Percentiles rank a stretch among this genome's conserved stretches.
phyloP scores from a whole-genome alignment of 2,113 vertebrate species.

The Sterna hirundo region DNA sequence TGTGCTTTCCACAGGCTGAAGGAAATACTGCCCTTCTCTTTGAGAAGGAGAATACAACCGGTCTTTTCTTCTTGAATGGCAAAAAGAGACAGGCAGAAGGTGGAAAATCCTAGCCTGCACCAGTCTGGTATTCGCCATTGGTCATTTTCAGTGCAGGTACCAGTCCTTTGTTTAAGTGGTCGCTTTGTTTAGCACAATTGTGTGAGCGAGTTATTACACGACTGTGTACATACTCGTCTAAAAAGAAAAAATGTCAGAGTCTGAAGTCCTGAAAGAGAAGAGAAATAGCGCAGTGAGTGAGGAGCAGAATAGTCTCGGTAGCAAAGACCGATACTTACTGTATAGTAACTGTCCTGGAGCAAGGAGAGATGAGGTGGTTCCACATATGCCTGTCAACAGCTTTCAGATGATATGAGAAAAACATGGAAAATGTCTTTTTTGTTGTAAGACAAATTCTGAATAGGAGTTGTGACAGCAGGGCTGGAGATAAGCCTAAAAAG shows the following conservation, averaged over 20 bases:
- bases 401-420: background rate
- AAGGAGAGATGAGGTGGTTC: background rate
- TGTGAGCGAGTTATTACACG: background rate
- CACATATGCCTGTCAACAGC: background rate
- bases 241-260: background rate
- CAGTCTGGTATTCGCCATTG: background rate
- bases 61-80: background rate
- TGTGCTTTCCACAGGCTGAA: background rate
- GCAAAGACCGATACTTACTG: background rate
- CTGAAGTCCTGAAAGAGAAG: background rate
- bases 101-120: background rate
- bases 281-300: background rate
- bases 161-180: background rate
- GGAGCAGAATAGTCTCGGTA: background rate
- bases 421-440: background rate
- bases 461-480: background rate
- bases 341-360: background rate
- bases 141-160: background rate
- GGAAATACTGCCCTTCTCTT: background rate
- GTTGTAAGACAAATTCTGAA: background rate
- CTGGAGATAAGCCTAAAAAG: background rate
- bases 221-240: background rate
- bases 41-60: background rate
- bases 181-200: background rate
- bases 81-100: background rate